These are phyloP conservation scores for Cynocephalus volans DNA, from an alignment of 2,113 vertebrate genomes.

Conservation along the genomic window DNA sequence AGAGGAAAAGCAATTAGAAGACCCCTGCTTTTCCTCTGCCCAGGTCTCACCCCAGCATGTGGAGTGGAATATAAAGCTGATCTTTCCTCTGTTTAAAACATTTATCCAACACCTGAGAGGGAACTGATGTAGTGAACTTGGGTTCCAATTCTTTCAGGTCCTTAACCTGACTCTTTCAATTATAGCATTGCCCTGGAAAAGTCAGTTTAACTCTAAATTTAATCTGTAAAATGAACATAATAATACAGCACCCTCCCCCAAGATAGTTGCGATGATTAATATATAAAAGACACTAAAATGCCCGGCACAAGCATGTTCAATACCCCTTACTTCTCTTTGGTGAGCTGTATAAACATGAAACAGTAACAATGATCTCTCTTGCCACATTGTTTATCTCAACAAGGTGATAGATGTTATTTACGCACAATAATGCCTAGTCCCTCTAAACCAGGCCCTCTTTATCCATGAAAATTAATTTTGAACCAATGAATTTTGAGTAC, in stretches of 20 bases:
- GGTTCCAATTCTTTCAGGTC: not conserved
- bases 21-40: not conserved
- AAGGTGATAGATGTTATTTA: not conserved
- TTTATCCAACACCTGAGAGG: not conserved
- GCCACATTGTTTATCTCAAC: not conserved
- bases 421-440: not conserved
- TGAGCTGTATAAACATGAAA: not conserved
- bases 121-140: not conserved
- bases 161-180: not conserved
- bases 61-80: not conserved
- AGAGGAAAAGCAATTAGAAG: not conserved
- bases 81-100: not conserved
- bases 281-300: no score
- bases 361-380: not conserved
- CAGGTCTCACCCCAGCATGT: not conserved
- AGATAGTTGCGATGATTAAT: not conserved
- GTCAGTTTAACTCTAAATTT: not conserved
- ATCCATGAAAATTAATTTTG: slow-evolving; percentile 9
- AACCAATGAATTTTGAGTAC: not conserved
- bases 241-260: not conserved
- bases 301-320: not conserved
- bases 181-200: not conserved
- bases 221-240: not conserved
- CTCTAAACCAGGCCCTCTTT: not conserved
- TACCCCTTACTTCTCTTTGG: not conserved